Conservation (phyloP, 2,888 invertebrate species). For the Papilio demoleus region DNA sequence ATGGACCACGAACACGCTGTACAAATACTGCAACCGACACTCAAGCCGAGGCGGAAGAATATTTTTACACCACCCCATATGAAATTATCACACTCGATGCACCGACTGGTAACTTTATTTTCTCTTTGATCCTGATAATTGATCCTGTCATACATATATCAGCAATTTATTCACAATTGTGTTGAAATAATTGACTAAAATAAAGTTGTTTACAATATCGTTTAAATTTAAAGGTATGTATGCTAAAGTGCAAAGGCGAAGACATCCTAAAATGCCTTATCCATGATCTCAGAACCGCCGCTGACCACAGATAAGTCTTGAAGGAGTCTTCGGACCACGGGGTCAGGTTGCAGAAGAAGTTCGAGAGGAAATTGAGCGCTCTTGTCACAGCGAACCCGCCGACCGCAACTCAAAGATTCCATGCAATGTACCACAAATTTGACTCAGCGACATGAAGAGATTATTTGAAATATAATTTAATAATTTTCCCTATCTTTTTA, state of each 20-base stretch:
- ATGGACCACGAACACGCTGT: slow-evolving; percentile 50
- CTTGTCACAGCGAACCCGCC: slow-evolving; percentile 61
- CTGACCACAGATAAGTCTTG: slow-evolving; percentile 61
- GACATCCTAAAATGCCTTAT: too few species aligned
- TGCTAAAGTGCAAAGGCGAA: too few species aligned
- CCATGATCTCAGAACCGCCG: slow-evolving; percentile 53
- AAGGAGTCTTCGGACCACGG: slow-evolving; percentile 66
- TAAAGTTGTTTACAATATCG: too few species aligned
- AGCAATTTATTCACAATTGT: too few species aligned
- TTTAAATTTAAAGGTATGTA: too few species aligned
- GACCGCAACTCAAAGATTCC: slow-evolving; percentile 53
- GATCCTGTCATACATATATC: too few species aligned
- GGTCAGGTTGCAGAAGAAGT: slow-evolving; percentile 70
- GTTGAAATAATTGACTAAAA: too few species aligned
- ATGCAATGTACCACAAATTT: too few species aligned
- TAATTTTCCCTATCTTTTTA: slow-evolving; percentile 41
- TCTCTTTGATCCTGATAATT: too few species aligned
- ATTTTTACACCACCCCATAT: slow-evolving; percentile 66
- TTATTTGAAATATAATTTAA: background rate
- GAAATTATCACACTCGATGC: slow-evolving; percentile 56
- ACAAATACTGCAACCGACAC: slow-evolving; percentile 56
- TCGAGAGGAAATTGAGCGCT: slow-evolving; percentile 63
- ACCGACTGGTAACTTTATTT: slow-evolving; percentile 70
- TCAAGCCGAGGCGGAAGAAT: slow-evolving; percentile 58
- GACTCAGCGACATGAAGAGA: too few species aligned